Evolutionary conservation across 92 coral and sea anemone genomes (phyloP), one percentile per base, ranked within the genome.

Genomic region (Parazoanthus darwini): DNA sequence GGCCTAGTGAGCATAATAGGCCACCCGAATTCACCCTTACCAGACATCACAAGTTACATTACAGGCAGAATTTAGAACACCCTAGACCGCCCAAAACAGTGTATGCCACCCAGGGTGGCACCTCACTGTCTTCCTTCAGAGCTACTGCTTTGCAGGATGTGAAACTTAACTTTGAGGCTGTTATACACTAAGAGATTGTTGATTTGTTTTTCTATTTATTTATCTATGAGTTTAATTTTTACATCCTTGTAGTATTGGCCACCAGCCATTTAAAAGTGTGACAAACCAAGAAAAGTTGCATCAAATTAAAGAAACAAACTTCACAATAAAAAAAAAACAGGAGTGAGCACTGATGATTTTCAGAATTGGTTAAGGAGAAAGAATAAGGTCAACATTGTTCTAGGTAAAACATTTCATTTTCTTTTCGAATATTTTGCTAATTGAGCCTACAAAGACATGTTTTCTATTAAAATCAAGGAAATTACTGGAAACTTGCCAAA

Each of bases 1-100:
- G 7, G 82, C 82, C 82, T 48, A 79, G 82, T 77, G 83, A 54
- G 15, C 83, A 79, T 79, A 33, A 79, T 48, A 74, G 36, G 79
- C 79, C 43, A 74, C 48, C 79, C 2, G 79, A 74, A 74, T 74
- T 74, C 79, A 74, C 68, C 68, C 83, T 48, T 79, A 79, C 82
- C 82, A 79, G 67, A 79, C 67, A 79, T 79, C 82, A 79, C 18
- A 54, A 51, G 82, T 79, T 79, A 4, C 42, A 79, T 42, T 79
- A 51, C 82, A 50, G 82, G 67, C 81, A 77, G 81, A 77, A 48
- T 79, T 48, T 79, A 39, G 82, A 79, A 79, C 82, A 79, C n/a
- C 68, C 82, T 79, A 29, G 33, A 42, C 82, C 82, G 63, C 82
- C 82, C 82, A 33, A 16, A 48, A 63, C 82, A 42, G 82, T 79